Conservation (phyloP, 2,797 vertebrate species). For the Lepus oiostolus region DNA sequence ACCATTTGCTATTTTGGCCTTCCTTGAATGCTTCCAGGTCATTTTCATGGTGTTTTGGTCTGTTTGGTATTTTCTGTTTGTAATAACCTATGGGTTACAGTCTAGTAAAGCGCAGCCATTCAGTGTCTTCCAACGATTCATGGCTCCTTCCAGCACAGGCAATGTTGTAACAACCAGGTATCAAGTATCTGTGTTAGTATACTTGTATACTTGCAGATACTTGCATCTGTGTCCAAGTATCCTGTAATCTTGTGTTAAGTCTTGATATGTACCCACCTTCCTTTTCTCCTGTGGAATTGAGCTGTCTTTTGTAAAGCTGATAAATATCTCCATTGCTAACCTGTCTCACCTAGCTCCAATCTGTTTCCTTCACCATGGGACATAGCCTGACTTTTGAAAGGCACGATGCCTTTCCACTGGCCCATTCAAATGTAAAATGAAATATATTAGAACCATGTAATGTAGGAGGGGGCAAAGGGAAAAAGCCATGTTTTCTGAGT, state of each 20-base stretch:
- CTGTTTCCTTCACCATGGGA: slow-evolving; percentile 48
- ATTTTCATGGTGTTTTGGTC: slow-evolving; percentile 24
- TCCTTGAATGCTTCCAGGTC: slow-evolving; percentile 17
- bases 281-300: slow-evolving; percentile 46
- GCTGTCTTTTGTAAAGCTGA: slow-evolving; percentile 60
- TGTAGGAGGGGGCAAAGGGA: slow-evolving; percentile 27
- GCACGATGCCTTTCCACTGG: slow-evolving; percentile 46
- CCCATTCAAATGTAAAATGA: slow-evolving; percentile 63
- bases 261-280: slow-evolving; percentile 12
- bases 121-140: neutral
- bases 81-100: slow-evolving; percentile 7
- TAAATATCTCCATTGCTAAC: slow-evolving; percentile 48
- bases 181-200: slow-evolving; percentile 32
- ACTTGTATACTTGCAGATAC: too few relatives aligned
- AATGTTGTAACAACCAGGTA: slow-evolving; percentile 35
- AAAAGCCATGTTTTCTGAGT: neutral
- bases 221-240: neutral
- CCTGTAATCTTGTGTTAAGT: slow-evolving; percentile 52
- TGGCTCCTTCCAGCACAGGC: slow-evolving; percentile 7
- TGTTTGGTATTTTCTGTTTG: slow-evolving; percentile 28
- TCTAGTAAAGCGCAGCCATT: slow-evolving; percentile 2
- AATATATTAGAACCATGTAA: slow-evolving; percentile 1
- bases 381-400: slow-evolving; percentile 63
- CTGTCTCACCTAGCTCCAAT: slow-evolving; percentile 41
- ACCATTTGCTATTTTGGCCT: neutral